Base-by-base conservation (phyloP, 2,888 invertebrate genomes). In the Ochropleura leucogaster region DNA sequence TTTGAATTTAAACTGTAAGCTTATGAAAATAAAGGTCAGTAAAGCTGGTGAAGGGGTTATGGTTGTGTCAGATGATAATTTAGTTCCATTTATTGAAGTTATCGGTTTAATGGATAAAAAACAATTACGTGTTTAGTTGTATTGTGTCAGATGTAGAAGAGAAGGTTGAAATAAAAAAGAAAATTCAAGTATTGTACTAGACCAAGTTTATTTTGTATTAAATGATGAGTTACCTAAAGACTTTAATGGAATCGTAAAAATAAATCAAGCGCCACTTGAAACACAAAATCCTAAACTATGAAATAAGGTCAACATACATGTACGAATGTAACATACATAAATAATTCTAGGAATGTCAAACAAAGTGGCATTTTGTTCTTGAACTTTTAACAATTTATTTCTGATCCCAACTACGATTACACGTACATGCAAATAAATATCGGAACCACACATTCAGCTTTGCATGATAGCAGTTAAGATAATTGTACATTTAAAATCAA, bases 341-440 rank as follows among this genome's bases (percentile, higher is more conserved):
- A 82, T 70, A 80, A 79, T 69, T 73, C 66, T 76, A 72, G 65
- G 82, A 82, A 86, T 87, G 86, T 80, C 86, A 85, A 74, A 77
- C 78, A 72, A 74, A 77, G 71, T 76, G 75, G 74, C 63, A 78
- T 78, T 72, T 75, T 74, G 77, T 85, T 82, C 84, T 86, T 87
- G 86, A 87, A 87, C 86, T 85, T 87, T 87, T 80, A 74, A 72
- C 74, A 85, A 85, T 87, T 85, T 87, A 85, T 87, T 80, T 85
- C 80, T 78, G 80, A 85, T 83, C 57, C 60, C 44, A 80, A 73
- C 71, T 74, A 51, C 67, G 83, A 87, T 86, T 75, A 76, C 57
- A 68, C 64, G 70, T 64, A 77, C 66, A 80, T 60, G 72, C 65
- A 49, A 85, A 85, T 85, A 85, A 86, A 86, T 85, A 85, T 74